Base-by-base conservation (phyloP, 2,888 invertebrate species). In the Mantis religiosa region DNA sequence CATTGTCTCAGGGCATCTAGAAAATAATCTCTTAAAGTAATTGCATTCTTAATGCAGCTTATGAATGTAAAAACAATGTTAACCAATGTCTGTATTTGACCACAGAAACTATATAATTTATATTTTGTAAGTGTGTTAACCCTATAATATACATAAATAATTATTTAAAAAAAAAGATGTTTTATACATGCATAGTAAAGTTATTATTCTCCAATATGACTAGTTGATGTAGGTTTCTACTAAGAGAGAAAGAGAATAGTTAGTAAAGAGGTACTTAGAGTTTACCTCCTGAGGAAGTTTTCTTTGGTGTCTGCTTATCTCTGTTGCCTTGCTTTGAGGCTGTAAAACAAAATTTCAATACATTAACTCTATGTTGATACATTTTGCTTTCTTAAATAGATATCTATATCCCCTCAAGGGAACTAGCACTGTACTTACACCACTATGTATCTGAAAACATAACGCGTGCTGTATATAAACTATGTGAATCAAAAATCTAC, bases 271-370 rank as follows among this genome's bases (percentile, higher is more conserved):
- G 8, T 20, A 28, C 25, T 89, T 89, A 90, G 71, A 82, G 82
- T 89, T 90, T 91, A 90, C 90, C 91, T 89, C 90, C 91, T 83
- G 90, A 85, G 84, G 88, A 87, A 82, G 89, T 83, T 85, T 90
- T 90, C 90, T 91, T 91, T 30, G 88, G 87, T 86, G 87, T 54
- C 47, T 89, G 90, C 89, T 90, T 90, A 82, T 90, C 90, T 87
- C 91, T 90, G 54, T 88, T 90, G n/a, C 88, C 85, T 84, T 90
- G 90, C 84, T 90, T 90, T 41, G 90, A 89, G 25, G 89, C 90
- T 91, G 87, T 28, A 91, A 90, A 88, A 85, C n/a, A 85, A 85
- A 84, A 89, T 25, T 30, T 71, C 54, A 71, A 15, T 20, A 20
- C 8, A 71, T 71, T 71, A 71, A 20, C 54, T 54, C 54, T 54